Evolutionary conservation across 2,888 invertebrate species (phyloP), one percentile per base, ranked within the genome.

Genomic region (Rugalucina vietnamica): DNA sequence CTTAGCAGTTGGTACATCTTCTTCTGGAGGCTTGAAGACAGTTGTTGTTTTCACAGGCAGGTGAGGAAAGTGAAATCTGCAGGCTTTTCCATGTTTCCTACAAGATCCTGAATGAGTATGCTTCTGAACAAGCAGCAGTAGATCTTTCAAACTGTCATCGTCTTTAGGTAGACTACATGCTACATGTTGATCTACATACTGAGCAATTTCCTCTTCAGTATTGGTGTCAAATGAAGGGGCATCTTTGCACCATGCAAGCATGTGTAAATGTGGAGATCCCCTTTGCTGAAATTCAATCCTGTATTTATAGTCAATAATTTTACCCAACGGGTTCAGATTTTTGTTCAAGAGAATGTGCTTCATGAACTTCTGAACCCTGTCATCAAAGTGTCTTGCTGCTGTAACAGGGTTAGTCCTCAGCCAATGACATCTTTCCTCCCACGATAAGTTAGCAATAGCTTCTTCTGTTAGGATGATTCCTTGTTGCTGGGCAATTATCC

Each of bases 201-300:
- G 29, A 57, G 60, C 39, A 24, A 87, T 37, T 77, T 86, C 86
- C 14, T 75, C 57, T 76, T 84, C 81, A 27, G 49, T 34, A 54
- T 81, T 84, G 1, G 57, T 65, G 43, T 86, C 88, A 70, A 87
- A 69, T 27, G 50, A 82, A 27, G 86, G 88, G 0, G 89, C 86
- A 83, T 85, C 71, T 57, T 87, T 76, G 3, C 87, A 82, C 89
- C 90, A 89, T 29, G 79, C 76, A 27, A 90, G 54, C 79, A 85
- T 82, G 57, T 91, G 90, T 5, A 89, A 81, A 79, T 90, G 89
- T 10, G 91, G 90, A 21, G 86, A 87, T 18, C 90, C 90, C 4
- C 90, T 74, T n/a, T 87, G 85, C 69, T 91, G 90, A 76, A 89
- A 90, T 43, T 90, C 90, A 18, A 89, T 86, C 27, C 88, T 79